Base-by-base conservation (phyloP, 2,113 vertebrate genomes). In the Channa argus region DNA sequence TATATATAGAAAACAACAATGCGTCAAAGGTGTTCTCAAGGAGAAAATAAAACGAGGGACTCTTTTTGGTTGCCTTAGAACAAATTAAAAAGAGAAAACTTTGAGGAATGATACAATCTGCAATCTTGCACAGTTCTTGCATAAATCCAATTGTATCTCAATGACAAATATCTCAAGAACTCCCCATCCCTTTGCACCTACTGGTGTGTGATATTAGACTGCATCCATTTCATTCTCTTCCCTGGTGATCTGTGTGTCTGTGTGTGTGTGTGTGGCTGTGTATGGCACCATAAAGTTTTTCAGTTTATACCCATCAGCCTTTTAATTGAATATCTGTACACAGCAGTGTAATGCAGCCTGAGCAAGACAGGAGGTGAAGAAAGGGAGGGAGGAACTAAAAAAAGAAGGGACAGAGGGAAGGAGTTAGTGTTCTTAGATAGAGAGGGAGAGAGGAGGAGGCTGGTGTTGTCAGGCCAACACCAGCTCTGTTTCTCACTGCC, bases 261-360 rank as follows among this genome's bases (percentile, higher is more conserved):
- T 66, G 24, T 55, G 52, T 77, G 39, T 68, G 51, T 44, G 8
- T 53, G 36, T 37, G n/a, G 24, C 24, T n/a, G 6, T 63, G 58
- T 70, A 74, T 36, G 56, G 5, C 38, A 51, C 34, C 45, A 47
- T 74, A 49, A 34, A 14, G 54, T 51, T 66, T 77, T 85, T 7
- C 61, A 49, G 68, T 64, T 74, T 80, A 61, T 67, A 56, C 78
- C 68, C 52, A 67, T n/a, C 73, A 58, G 72, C 37, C 59, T 80
- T 79, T 77, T 90, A 89, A 92, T 90, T 91, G 86, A 90, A 87
- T 86, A 77, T 85, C 79, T 86, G 66, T 81, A 71, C 66, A 84
- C 67, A 67, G 87, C 71, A 60, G 47, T 71, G 84, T 61, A 69
- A 74, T 73, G 77, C 76, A 72, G 80, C 63, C 74, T 54, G 15